These are phyloP conservation scores for Drosophila hamatofila DNA, from an alignment of 2,888 invertebrate species.

Conservation along the genomic window DNA sequence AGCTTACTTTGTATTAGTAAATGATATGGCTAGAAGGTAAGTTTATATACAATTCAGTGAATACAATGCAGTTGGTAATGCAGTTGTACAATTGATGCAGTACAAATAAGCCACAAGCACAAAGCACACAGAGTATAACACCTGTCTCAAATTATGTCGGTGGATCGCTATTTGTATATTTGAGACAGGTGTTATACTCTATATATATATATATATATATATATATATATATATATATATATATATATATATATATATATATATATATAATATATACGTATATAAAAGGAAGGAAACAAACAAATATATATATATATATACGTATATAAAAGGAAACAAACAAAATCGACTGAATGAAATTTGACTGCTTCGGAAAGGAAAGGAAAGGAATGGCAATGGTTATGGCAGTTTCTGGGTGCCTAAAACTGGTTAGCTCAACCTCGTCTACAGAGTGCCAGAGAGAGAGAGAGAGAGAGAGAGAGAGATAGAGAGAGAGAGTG, in stretches of 20 bases:
- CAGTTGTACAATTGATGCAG: neutral
- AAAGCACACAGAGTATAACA: conserved; percentile 16
- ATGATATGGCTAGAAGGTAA: too few species aligned
- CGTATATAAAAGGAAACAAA: neutral
- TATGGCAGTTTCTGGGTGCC: neutral
- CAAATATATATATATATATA: neutral
- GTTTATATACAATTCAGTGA: neutral
- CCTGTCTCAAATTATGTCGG: conserved; percentile 50
- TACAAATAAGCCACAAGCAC: conserved; percentile 4
- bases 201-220: neutral
- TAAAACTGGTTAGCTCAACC: conserved; percentile 1
- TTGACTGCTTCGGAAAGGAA: neutral
- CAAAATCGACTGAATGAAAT: neutral
- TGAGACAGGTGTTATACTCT: too few species aligned
- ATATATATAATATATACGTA: too few species aligned
- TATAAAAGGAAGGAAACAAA: conserved; percentile 3
- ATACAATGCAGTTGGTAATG: neutral
- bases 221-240: neutral
- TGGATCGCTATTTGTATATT: conserved; percentile 7
- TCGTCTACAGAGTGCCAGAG: neutral
- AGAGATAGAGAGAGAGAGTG: neutral
- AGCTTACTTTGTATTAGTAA: too few species aligned
- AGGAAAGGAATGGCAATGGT: neutral
- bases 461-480: neutral
- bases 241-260: neutral